Evolutionary conservation across 2,888 invertebrate genomes (phyloP).

Genomic region (Oscheius sp.): DNA sequence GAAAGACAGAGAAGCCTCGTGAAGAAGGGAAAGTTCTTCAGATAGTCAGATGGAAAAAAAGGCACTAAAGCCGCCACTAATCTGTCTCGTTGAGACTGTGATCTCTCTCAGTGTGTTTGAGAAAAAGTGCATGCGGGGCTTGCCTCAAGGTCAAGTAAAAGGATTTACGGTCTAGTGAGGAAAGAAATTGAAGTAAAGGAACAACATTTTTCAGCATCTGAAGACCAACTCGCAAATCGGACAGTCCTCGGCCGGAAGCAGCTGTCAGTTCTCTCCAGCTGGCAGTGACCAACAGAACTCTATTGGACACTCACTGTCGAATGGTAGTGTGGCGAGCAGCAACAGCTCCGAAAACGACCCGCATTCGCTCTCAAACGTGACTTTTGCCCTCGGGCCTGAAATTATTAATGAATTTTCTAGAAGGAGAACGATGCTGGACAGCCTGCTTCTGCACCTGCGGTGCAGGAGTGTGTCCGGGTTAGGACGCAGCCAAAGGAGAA

Average conservation of each 20-base stretch:
- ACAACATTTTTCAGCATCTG: constrained; percentile 43
- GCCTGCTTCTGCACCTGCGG: constrained; percentile 32
- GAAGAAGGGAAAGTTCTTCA: no score
- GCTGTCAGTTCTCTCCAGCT: constrained; percentile 23
- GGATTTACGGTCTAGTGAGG: no score
- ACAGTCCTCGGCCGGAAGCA: constrained; percentile 9
- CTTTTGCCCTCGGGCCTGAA: not conserved
- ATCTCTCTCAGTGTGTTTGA: no score
- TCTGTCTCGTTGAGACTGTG: no score
- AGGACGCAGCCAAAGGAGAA: constrained; percentile 53
- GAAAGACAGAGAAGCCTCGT: no score
- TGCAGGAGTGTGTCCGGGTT: constrained; percentile 52
- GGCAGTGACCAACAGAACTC: constrained; percentile 28
- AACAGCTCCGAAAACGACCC: constrained; percentile 56
- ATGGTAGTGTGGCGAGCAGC: constrained; percentile 56
- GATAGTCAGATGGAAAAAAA: no score
- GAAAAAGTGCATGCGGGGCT: no score
- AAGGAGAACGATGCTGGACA: constrained; percentile 51
- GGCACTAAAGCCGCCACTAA: no score
- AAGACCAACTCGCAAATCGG: constrained; percentile 34
- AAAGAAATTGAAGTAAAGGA: no score
- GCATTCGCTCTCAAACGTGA: constrained; percentile 53
- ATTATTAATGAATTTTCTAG: constrained; percentile 39
- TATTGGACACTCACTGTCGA: constrained; percentile 58
- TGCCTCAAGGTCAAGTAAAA: no score